Evolutionary conservation across 2,888 invertebrate genomes (phyloP), one percentile per base, ranked within the genome.

Genomic region (Crocallis elinguaria): DNA sequence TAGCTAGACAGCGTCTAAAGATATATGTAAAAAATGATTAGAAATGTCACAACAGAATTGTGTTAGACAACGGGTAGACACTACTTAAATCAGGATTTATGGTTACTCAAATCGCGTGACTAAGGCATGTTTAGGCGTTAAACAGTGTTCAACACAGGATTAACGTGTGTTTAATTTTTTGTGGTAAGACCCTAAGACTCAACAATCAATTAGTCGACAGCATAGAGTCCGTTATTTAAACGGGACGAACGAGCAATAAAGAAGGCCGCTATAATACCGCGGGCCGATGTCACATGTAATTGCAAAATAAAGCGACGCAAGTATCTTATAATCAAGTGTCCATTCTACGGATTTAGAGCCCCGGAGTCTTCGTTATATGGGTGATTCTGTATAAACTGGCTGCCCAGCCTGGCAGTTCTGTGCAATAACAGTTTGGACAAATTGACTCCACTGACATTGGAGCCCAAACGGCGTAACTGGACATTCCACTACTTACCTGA

Each of bases 281-380:
- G 17, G 16, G 38, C 38, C 33, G 77, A 79, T 76, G 81, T 83
- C 82, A 82, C 81, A 82, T 84, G 83, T 87, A 86, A 88, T 88
- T 86, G 82, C 81, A 73, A 79, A 84, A 87, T 88, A 86, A 89
- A 88, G 84, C 84, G 86, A 83, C 83, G 85, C 83, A 78, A 89
- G 85, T 86, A 84, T 86, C 89, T 87, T 89, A n/a, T n/a, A 88
- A 89, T 90, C 87, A 88, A 88, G 86, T 82, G 84, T 84, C 85
- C 84, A 88, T 88, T 88, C 78, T 70, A 64, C 67, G 79, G 86
- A 84, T 82, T 84, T 83, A 85, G 78, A 78, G 77, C 71, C 73
- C 72, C n/a, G 70, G 77, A 79, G 79, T 81, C 79, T 84, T 84
- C 83, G 82, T 85, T 82, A 88, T 82, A 88, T 84, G 84, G 84